A percentile compares a stretch with the other conserved stretches of the same genome.
These are phyloP conservation scores for Papilio polyxenes DNA, from an alignment of 1,140 invertebrate species.

Conservation along the genomic window DNA sequence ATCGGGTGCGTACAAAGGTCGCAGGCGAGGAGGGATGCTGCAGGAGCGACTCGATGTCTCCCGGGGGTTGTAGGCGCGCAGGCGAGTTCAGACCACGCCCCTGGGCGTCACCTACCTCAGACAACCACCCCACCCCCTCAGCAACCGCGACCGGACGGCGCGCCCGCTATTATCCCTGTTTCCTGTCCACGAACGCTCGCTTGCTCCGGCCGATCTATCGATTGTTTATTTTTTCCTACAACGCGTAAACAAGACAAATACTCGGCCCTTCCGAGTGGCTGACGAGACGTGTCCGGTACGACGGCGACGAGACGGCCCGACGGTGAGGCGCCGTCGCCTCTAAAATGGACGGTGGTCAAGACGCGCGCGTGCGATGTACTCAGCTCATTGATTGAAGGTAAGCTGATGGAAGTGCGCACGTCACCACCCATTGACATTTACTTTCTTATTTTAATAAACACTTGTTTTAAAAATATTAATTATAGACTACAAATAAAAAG, in stretches of 20 bases:
- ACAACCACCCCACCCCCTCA: conserved; percentile 55
- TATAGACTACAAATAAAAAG: not conserved
- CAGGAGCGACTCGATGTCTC: conserved; percentile 44
- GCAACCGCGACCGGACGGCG: conserved; percentile 69
- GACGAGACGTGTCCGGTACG: conserved; percentile 58
- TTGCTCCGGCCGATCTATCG: conserved; percentile 71
- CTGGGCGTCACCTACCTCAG: conserved; percentile 57
- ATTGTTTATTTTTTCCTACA: conserved; percentile 74
- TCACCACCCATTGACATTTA: not conserved
- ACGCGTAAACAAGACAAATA: conserved; percentile 67
- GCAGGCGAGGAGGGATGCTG: conserved; percentile 35
- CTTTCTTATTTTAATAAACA: not conserved
- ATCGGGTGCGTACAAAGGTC: conserved; percentile 10
- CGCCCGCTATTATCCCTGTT: conserved; percentile 74
- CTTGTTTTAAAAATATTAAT: not conserved
- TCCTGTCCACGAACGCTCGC: conserved; percentile 75
- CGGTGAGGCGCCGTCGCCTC: conserved; percentile 42
- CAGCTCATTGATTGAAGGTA: conserved; percentile 54
- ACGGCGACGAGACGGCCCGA: conserved; percentile 48
- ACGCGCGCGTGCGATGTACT: conserved; percentile 46
- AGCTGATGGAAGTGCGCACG: conserved; percentile 40
- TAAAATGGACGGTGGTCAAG: conserved; percentile 54
- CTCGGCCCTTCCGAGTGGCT: conserved; percentile 63
- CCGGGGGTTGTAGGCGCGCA: conserved; percentile 63
- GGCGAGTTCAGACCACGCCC: conserved; percentile 62